These are phyloP conservation scores for Heterochromis multidens DNA, from an alignment of 2,113 vertebrate species.

Conservation along the genomic window DNA sequence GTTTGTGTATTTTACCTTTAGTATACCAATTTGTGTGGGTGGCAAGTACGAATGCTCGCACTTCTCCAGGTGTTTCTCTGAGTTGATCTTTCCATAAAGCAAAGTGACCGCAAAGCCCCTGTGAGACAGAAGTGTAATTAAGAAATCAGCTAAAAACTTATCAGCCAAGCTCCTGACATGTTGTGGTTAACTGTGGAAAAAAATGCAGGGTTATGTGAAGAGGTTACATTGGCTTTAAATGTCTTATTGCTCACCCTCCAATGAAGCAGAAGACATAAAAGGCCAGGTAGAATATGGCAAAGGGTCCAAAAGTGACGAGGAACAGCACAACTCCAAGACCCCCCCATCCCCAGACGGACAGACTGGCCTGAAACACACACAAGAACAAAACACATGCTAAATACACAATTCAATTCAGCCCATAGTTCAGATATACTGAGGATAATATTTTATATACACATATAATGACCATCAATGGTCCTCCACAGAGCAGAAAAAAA, in stretches of 20 bases:
- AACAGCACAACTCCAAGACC: conserved; percentile 93
- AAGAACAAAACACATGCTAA: neutral
- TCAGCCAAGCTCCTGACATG: neutral
- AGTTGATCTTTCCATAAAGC: conserved; percentile 97
- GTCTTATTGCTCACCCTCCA: conserved; percentile 87
- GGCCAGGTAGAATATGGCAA: conserved; percentile 97
- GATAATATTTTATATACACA: neutral
- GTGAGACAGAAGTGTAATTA: conserved; percentile 12
- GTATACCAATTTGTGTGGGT: conserved; percentile 83
- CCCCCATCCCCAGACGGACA: conserved; percentile 99
- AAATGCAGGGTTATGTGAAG: neutral
- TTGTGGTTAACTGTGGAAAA: neutral
- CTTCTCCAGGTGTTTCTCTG: conserved; percentile 93
- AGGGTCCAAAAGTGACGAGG: conserved; percentile 96
- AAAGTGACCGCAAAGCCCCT: conserved; percentile 93
- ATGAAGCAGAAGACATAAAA: conserved; percentile 99
- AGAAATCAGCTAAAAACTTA: neutral
- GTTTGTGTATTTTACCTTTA: conserved; percentile 79
- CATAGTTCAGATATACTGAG: neutral
- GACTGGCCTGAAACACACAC: conserved; percentile 85
- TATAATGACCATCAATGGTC: neutral
- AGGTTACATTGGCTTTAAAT: neutral
- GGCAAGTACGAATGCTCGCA: conserved; percentile 95
- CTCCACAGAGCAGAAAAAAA: neutral
- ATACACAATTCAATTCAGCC: neutral